Evolutionary conservation across 2,113 vertebrate genomes (phyloP), one percentile per base, ranked within the genome.

Genomic region (Oenanthe oenanthe): DNA sequence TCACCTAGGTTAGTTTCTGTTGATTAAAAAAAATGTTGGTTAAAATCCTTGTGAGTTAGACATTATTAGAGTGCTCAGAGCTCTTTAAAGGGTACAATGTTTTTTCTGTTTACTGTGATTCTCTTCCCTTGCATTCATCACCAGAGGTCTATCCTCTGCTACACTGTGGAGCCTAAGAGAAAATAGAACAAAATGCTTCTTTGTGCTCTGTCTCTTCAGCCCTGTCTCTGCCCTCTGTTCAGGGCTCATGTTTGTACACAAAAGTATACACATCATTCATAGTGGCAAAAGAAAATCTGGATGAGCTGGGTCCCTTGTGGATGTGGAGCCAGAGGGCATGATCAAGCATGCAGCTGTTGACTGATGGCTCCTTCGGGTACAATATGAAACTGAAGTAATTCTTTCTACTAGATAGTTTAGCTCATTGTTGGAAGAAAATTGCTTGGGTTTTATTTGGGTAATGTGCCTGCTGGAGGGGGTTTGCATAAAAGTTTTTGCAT

Each of bases 241-340:
- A 32, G 15, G 26, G 51, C 91, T 88, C 60, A 7, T 86, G 92
- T 92, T 96, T 92, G 75, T 92, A 93, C 71, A 92, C 79, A 88
- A 48, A 79, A 85, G 71, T 77, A 31, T 34, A 80, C 54, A 54
- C 38, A 70, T 88, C 63, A 76, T 73, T 89, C 78, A 54, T 2
- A 62, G 81, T 25, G 58, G 87, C 85, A 96, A 51, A 79, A 51
- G 67, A 62, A 85, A 79, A 83, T 89, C 77, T 91, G 88, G 75
- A 89, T 65, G 81, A 96, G 75, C 67, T 3, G 1, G 17, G 78
- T 92, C 89, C 74, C 81, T 84, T 42, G 78, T 0, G 56, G 82
- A 51, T 79, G 60, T 34, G 72, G 72, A 94, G 92, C 94, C 93
- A 83, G 88, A 92, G 93, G 93, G 92, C 78, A 85, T 40, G 90